Percentiles rank a stretch among this genome's conserved stretches.
These are phyloP conservation scores for Venusia cambrica DNA, from an alignment of 2,888 invertebrate species.

Conservation along the genomic window DNA sequence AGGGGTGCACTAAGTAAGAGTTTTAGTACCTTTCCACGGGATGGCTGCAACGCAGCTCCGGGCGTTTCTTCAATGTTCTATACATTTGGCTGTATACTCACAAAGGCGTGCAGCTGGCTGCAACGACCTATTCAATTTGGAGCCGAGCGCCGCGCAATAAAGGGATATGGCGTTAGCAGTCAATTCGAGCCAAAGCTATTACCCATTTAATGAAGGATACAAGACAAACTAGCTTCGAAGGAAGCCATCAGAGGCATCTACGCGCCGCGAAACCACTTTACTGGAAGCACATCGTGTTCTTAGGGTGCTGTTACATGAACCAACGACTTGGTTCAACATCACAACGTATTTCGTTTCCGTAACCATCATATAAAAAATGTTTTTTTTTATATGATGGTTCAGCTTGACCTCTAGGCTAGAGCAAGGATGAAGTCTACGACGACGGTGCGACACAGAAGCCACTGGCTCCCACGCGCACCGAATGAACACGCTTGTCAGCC, in stretches of 20 bases:
- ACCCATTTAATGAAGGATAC: slow-evolving; percentile 58
- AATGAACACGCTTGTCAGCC: too few relatives aligned
- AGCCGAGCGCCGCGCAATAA: slow-evolving; percentile 33
- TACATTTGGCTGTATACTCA: slow-evolving; percentile 6
- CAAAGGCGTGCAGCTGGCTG: slow-evolving; percentile 20
- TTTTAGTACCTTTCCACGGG: too few relatives aligned
- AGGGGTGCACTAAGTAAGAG: too few relatives aligned
- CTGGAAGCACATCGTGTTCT: slow-evolving; percentile 44
- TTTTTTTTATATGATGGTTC: too few relatives aligned
- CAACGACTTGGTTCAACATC: neutral
- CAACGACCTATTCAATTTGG: slow-evolving; percentile 40
- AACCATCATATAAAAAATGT: too few relatives aligned
- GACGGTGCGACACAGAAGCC: too few relatives aligned
- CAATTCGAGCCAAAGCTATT: slow-evolving; percentile 51
- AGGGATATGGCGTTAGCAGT: slow-evolving; percentile 42
- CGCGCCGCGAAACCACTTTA: slow-evolving; percentile 57
- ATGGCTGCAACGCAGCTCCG: too few relatives aligned
- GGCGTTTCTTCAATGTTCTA: too few relatives aligned
- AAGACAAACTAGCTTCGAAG: slow-evolving; percentile 58
- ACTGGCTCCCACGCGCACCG: too few relatives aligned
- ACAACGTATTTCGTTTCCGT: neutral
- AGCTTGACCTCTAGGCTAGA: too few relatives aligned
- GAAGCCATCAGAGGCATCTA: slow-evolving; percentile 58
- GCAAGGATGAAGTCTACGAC: too few relatives aligned
- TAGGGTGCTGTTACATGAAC: slow-evolving; percentile 8